These are phyloP conservation scores for Octomys mimax DNA, from an alignment of 2,797 vertebrate species.

Conservation along the genomic window DNA sequence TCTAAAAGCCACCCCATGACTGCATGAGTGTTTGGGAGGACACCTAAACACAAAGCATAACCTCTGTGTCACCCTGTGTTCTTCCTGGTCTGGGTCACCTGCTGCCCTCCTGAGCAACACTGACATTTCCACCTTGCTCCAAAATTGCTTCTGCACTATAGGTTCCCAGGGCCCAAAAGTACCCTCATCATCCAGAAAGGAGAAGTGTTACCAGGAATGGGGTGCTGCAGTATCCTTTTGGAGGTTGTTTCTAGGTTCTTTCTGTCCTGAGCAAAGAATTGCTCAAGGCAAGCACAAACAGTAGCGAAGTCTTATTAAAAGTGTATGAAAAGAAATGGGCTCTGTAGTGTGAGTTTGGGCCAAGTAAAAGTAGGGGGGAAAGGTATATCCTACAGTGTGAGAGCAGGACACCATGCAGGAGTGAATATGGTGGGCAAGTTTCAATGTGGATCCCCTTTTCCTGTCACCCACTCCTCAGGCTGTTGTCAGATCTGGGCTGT, in stretches of 20 bases:
- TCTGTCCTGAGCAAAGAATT: neutral
- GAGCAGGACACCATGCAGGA: neutral
- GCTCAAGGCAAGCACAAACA: neutral
- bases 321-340: neutral
- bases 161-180: neutral
- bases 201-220: neutral
- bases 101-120: rapidly evolving
- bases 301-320: neutral
- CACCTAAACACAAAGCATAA: no score
- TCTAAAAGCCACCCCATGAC: no score
- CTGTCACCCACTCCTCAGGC: neutral
- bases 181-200: neutral
- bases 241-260: neutral
- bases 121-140: neutral
- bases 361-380: neutral
- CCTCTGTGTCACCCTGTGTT: neutral
- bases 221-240: neutral
- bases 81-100: neutral
- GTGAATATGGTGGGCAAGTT: neutral
- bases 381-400: neutral
- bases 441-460: neutral
- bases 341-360: neutral
- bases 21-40: no score
- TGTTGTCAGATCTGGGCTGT: neutral
- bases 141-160: neutral